Evolutionary conservation across 2,797 vertebrate species (phyloP), one percentile per base, ranked within the genome.

Genomic region (Peromyscus eremicus): DNA sequence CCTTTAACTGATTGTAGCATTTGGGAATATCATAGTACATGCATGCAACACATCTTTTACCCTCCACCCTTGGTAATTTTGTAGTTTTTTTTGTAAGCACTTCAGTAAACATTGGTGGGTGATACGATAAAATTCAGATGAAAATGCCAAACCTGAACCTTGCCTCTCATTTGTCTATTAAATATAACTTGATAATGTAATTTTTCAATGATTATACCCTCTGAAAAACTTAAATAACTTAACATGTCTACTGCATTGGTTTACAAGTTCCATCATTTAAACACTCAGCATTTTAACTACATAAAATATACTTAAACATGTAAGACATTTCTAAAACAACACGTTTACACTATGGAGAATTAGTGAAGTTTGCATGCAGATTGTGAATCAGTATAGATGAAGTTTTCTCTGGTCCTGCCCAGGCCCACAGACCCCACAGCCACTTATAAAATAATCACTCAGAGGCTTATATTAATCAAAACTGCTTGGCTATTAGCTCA

Each of bases 161-260:
- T 83, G 49, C 12, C 57, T 91, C 37, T 90, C 68, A 79, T 73
- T 57, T 95, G 49, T 80, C 49, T 75, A 94, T 79, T 93, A 84
- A 90, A 94, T 90, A 77, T 76, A 85, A 87, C 87, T 96, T 93
- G 68, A 89, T 96, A 93, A 95, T 95, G 82, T 96, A 91, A 97
- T 96, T 95, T 95, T 90, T 83, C 66, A 85, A n/a, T 89, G 68
- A 95, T 66, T 90, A 21, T 88, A 40, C 81, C 84, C 60, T 12
- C 81, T 55, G 16, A 82, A 91, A 93, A 70, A 10, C 49, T 11
- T 75, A 85, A 73, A 90, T 52, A 92, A 57, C 43, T 77, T 23
- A 2, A 89, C 0, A 52, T 32, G 73, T 88, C 14, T 77, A 23
- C 12, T 77, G 49, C 4, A 60, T 68, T 93, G 70, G 83, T 57